Percentiles rank a stretch among this genome's conserved stretches.
These are phyloP conservation scores for Allobates femoralis DNA, from an alignment of 2,797 vertebrate genomes.

Conservation along the genomic window DNA sequence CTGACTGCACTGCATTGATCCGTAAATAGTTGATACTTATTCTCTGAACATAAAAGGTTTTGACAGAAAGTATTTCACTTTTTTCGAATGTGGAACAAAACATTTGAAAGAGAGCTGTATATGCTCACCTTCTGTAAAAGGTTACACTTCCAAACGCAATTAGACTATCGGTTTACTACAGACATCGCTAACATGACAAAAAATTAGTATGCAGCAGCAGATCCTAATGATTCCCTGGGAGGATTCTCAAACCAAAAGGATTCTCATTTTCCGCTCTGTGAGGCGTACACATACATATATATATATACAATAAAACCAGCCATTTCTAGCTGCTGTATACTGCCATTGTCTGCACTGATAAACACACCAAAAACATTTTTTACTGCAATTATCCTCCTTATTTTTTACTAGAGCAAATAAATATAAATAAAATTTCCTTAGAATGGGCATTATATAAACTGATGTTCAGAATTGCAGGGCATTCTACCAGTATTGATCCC, in stretches of 20 bases:
- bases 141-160: conserved; percentile 61
- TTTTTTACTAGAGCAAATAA: conserved; percentile 15
- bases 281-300: conserved; percentile 68
- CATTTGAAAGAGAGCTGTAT: conserved; percentile 12
- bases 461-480: conserved; percentile 13
- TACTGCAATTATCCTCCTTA: conserved; percentile 5
- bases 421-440: conserved; percentile 25
- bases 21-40: conserved; percentile 30
- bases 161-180: conserved; percentile 65
- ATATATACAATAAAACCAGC: conserved; percentile 62
- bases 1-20: conserved; percentile 1
- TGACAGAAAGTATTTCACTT: conserved; percentile 21
- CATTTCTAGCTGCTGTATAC: conserved; percentile 64
- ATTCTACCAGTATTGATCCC: not conserved
- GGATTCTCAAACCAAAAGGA: conserved; percentile 64
- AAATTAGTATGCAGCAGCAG: conserved; percentile 68
- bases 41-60: conserved; percentile 38
- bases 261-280: conserved; percentile 70
- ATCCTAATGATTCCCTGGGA: conserved; percentile 70
- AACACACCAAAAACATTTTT: conserved; percentile 37
- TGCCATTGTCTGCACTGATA: conserved; percentile 65
- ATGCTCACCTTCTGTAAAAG: conserved; percentile 23
- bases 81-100: conserved; percentile 38
- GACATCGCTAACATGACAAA: conserved; percentile 66
- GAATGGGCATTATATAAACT: conserved; percentile 19